Conservation (phyloP, 2,888 invertebrate genomes). For the Aphidoletes aphidimyza region DNA sequence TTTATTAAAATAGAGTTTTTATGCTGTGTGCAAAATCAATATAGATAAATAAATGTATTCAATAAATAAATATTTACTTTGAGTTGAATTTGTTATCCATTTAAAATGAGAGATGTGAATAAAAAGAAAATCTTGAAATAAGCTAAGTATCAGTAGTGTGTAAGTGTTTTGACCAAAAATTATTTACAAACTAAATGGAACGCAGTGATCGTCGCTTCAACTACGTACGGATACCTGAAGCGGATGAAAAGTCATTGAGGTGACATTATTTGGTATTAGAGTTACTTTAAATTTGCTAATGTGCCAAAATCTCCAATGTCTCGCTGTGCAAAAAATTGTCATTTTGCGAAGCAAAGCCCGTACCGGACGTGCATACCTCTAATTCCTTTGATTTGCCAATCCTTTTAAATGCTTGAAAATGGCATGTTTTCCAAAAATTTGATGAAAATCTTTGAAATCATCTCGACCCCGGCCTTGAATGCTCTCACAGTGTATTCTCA, state of each 20-base stretch:
- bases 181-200: not conserved
- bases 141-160: not conserved
- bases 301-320: conserved; percentile 27
- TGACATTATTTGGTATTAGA: conserved; percentile 24
- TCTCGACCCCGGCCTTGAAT: not conserved
- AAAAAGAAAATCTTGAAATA: not conserved
- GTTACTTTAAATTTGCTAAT: conserved; percentile 29
- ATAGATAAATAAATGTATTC: too few species aligned
- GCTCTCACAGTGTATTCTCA: not conserved
- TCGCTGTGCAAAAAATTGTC: not conserved
- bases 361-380: not conserved
- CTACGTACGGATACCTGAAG: not conserved
- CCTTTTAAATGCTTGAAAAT: not conserved
- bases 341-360: conserved; percentile 3
- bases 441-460: not conserved
- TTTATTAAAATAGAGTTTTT: not conserved
- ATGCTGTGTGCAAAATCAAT: not conserved
- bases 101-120: too few species aligned
- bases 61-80: too few species aligned
- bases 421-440: not conserved
- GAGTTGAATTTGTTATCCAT: not conserved
- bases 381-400: not conserved
- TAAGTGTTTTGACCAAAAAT: not conserved
- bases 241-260: conserved; percentile 3
- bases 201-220: conserved; percentile 4